Evolutionary conservation across 2,888 invertebrate species (phyloP), one percentile per base, ranked within the genome.

Genomic region (Chouioia cunea): DNA sequence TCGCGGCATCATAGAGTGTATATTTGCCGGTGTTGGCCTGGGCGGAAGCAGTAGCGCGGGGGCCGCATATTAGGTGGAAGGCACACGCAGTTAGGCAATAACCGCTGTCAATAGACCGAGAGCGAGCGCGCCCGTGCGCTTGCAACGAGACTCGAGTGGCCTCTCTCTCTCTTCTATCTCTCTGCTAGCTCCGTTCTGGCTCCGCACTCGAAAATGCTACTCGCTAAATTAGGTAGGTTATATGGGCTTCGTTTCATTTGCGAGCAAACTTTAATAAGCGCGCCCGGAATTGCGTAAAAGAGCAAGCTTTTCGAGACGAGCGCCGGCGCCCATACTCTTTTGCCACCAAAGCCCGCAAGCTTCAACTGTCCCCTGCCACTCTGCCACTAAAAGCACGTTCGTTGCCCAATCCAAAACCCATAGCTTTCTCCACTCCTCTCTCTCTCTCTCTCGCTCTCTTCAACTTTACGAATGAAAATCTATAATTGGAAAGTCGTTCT

Each of bases 241-340:
- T 85, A 85, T 85, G 85, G 85, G 84, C 81, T 85, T 85, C 85
- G 84, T 85, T 85, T 85, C 85, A 85, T 85, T 85, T 83, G 85
- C 85, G 84, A 85, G 85, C 85, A 85, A 85, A 85, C 85, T 85
- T 85, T 85, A 85, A 85, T 85, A 85, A 85, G 84, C 85, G 84
- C 82, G 83, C 36, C 36, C 73, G 82, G 85, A 85, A 85, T 85
- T 85, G 85, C 85, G 84, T 85, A 85, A 85, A 85, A 85, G 85
- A 85, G 85, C 85, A 83, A 85, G 85, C 82, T 85, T 85, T 84
- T 85, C 84, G 68, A 84, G 85, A 84, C 84, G 82, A 81, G 78
- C 80, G 80, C n/a, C n/a, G n/a, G n/a, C 69, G 73, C 36, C 56
- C 23, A 43, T 10, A 12, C 18, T 4, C 56, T 15, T 3, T 22